A percentile compares a stretch with the other conserved stretches of the same genome.
Conservation (phyloP, 1,140 invertebrate species). For the Pseudomyrmex flavicornis region DNA sequence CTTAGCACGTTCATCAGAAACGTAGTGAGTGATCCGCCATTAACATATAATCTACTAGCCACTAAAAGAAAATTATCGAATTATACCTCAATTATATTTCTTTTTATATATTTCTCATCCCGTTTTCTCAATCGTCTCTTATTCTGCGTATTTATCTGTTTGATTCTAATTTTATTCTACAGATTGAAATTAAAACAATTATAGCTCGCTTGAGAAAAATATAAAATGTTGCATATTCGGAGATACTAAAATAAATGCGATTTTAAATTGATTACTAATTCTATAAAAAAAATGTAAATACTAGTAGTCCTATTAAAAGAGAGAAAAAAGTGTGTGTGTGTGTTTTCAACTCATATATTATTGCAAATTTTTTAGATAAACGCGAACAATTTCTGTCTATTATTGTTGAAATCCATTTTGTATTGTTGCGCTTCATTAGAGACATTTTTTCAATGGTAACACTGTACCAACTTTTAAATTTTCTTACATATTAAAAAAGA, state of each 20-base stretch:
- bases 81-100: not conserved
- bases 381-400: not conserved
- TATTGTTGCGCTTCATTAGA: not conserved
- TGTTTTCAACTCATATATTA: not conserved
- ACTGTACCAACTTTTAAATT: not conserved
- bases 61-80: conserved; percentile 13
- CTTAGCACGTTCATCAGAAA: not conserved
- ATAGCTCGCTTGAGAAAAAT: not conserved
- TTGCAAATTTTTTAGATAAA: not conserved
- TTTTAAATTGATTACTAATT: not conserved
- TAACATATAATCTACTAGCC: not conserved
- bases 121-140: not conserved
- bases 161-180: not conserved
- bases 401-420: not conserved
- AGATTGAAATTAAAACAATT: not conserved
- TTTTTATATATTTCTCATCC: not conserved
- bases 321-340: no score
- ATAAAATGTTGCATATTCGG: not conserved
- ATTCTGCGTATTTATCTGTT: not conserved
- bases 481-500: not conserved
- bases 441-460: not conserved
- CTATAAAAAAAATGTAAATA: not conserved
- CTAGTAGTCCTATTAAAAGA: no score
- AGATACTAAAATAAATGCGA: not conserved
- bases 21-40: not conserved